These are phyloP conservation scores for Calonectris borealis DNA, from an alignment of 2,113 vertebrate species.

Conservation along the genomic window DNA sequence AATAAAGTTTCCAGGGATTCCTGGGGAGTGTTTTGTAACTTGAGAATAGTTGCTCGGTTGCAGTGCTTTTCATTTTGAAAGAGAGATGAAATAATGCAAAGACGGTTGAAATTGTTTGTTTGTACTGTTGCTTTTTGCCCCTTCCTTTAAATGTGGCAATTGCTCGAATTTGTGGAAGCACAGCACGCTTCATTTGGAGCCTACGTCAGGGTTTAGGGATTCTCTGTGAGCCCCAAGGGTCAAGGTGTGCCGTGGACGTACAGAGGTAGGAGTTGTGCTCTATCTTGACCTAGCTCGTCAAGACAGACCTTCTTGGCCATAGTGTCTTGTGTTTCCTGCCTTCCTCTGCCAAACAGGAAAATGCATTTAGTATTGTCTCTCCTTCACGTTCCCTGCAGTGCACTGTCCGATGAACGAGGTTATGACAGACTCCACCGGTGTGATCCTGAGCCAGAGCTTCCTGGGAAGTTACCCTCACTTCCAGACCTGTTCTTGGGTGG, in stretches of 20 bases:
- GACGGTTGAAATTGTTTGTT: not conserved
- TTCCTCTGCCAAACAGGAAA: not conserved
- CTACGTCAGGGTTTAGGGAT: rapidly evolving
- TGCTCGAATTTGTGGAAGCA: not conserved
- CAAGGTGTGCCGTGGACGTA: too few relatives aligned
- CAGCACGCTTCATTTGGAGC: rapidly evolving
- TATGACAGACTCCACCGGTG: conserved; percentile 86
- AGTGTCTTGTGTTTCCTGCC: not conserved
- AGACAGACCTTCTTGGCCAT: not conserved
- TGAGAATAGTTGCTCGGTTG: not conserved
- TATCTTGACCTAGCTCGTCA: not conserved
- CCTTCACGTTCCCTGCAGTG: conserved; percentile 70
- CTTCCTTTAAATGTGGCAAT: rapidly evolving
- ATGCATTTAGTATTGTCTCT: not conserved
- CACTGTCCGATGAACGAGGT: conserved; percentile 93
- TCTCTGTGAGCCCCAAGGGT: not conserved
- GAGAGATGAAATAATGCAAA: not conserved
- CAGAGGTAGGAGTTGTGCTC: rapidly evolving
- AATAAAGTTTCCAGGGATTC: not conserved
- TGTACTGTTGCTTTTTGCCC: not conserved
- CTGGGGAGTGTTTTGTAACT: not conserved
- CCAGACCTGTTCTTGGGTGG: conserved; percentile 96
- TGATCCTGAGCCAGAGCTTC: conserved; percentile 94
- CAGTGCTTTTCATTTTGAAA: rapidly evolving
- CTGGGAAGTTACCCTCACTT: conserved; percentile 92